Evolutionary conservation across 2,888 invertebrate genomes (phyloP).

Genomic region (Steinernema carpocapsae): DNA sequence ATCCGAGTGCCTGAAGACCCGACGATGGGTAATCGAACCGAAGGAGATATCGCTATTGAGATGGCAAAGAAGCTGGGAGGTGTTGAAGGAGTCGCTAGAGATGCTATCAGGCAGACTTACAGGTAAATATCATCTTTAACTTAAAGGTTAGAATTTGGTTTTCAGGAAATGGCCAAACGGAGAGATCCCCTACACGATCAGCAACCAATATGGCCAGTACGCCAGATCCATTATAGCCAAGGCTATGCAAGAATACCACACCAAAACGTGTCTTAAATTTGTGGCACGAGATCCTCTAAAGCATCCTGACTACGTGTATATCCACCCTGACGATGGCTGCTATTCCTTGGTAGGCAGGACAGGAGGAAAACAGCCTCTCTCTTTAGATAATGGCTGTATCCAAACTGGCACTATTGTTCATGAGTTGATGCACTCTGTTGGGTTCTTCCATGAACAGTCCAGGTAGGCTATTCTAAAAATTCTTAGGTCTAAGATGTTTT

Average conservation of each 20-base stretch:
- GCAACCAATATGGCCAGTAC: constrained; percentile 65
- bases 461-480: too few relatives aligned
- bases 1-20: constrained; percentile 63
- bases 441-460: constrained; percentile 68
- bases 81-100: constrained; percentile 56
- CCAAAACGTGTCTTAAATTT: constrained; percentile 74
- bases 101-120: constrained; percentile 64
- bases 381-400: constrained; percentile 67
- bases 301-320: constrained; percentile 73
- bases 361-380: constrained; percentile 54
- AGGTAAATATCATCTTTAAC: constrained; percentile 42
- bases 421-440: constrained; percentile 68
- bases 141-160: neutral
- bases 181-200: constrained; percentile 67
- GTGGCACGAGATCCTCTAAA: constrained; percentile 46
- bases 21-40: constrained; percentile 61
- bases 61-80: constrained; percentile 52
- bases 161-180: constrained; percentile 64
- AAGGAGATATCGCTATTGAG: constrained; percentile 62
- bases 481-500: too few relatives aligned
- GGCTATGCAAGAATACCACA: constrained; percentile 73
- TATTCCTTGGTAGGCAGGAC: constrained; percentile 78
- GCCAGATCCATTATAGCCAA: constrained; percentile 66
- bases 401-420: constrained; percentile 61
- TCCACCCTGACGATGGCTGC: constrained; percentile 75